A percentile compares a stretch with the other conserved stretches of the same genome.
Conservation (phyloP, 2,113 vertebrate genomes). For the Alouatta palliata region DNA sequence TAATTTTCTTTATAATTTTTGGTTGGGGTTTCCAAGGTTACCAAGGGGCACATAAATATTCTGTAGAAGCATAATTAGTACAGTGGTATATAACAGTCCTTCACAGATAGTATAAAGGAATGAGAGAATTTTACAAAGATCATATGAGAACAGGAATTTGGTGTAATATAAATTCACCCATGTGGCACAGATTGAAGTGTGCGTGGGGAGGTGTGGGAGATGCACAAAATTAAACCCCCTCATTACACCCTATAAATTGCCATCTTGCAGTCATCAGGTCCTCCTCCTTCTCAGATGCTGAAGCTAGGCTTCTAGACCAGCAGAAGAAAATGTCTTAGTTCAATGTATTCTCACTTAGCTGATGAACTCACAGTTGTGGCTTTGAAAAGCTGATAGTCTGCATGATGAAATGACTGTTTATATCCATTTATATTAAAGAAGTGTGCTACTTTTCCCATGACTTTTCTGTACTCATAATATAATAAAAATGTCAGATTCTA, state of each 20-base stretch:
- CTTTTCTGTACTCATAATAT: conserved; percentile 43
- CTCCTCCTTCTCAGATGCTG: conserved; percentile 65
- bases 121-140: conserved; percentile 56
- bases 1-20: conserved; percentile 34
- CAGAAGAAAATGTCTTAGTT: conserved; percentile 72
- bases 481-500: conserved; percentile 34
- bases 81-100: conserved; percentile 13
- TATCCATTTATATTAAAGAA: conserved; percentile 68
- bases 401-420: conserved; percentile 52
- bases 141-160: conserved; percentile 50
- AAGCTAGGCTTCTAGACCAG: conserved; percentile 42
- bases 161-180: conserved; percentile 12
- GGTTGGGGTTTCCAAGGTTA: background rate
- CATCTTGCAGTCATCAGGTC: conserved; percentile 50
- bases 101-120: conserved; percentile 53
- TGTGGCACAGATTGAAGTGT: conserved; percentile 33
- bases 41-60: conserved; percentile 38
- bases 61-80: conserved; percentile 47
- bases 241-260: conserved; percentile 51
- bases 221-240: conserved; percentile 44
- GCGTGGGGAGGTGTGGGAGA: conserved; percentile 47
- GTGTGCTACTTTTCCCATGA: conserved; percentile 30
- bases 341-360: conserved; percentile 55
- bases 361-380: conserved; percentile 69
- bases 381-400: conserved; percentile 74